A percentile compares a stretch with the other conserved stretches of the same genome.
phyloP scores from a whole-genome alignment of 2,888 invertebrate genomes.

The Zeuzera pyrina region DNA sequence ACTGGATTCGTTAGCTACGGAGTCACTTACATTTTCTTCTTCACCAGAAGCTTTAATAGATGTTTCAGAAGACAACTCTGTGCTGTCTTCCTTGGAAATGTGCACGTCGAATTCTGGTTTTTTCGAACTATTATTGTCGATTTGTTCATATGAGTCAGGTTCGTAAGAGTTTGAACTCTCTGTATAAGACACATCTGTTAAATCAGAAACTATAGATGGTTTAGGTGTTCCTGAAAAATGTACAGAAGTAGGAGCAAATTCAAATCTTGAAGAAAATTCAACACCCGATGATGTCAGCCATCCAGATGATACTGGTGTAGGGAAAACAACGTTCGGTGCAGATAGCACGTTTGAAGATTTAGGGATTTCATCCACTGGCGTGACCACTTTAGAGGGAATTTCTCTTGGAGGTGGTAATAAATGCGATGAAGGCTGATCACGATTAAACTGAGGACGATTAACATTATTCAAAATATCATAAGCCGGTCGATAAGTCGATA shows the following conservation, averaged over 20 bases:
- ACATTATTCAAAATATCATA: slow-evolving; percentile 52
- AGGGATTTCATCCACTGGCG: slow-evolving; percentile 26
- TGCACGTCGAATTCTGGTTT: slow-evolving; percentile 27
- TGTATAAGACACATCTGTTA: slow-evolving; percentile 16
- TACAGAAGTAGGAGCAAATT: slow-evolving; percentile 48
- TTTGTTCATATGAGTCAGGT: slow-evolving; percentile 30
- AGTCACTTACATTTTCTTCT: slow-evolving; percentile 24
- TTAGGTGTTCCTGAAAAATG: slow-evolving; percentile 34
- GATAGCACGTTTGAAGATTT: slow-evolving; percentile 24
- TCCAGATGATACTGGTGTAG: slow-evolving; percentile 54
- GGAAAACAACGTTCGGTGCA: slow-evolving; percentile 47
- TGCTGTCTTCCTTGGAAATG: slow-evolving; percentile 19
- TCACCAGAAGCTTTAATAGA: slow-evolving; percentile 20
- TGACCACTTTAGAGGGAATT: slow-evolving; percentile 29
- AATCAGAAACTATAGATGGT: slow-evolving; percentile 26
- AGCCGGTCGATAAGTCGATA: slow-evolving; percentile 58
- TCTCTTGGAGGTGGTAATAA: slow-evolving; percentile 52
- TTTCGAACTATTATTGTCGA: slow-evolving; percentile 27
- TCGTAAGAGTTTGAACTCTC: slow-evolving; percentile 40
- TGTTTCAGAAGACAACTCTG: slow-evolving; percentile 14
- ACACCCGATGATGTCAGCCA: slow-evolving; percentile 60
- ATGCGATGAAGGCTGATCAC: slow-evolving; percentile 53
- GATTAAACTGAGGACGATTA: slow-evolving; percentile 44
- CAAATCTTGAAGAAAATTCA: slow-evolving; percentile 55
- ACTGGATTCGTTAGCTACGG: slow-evolving; percentile 29